Evolutionary conservation across 2,888 invertebrate species (phyloP).

Genomic region (Pherbina coryleti): DNA sequence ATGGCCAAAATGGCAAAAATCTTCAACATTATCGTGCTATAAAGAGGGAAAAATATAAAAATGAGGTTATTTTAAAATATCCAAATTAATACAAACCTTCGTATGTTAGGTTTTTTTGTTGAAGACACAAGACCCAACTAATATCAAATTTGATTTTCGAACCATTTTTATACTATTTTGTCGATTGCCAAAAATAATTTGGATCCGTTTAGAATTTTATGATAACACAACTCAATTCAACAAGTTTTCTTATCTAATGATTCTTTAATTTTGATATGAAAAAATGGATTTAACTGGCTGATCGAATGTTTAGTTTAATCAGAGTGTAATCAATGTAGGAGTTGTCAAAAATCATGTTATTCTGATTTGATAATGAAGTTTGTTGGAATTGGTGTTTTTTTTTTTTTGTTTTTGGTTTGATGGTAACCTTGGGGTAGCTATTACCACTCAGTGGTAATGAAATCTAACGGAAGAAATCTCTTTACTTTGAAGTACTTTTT

Average conservation of each 20-base stretch:
- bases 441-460: neutral
- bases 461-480: neutral
- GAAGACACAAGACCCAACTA: slow-evolving; percentile 9
- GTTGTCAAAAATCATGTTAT: neutral
- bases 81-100: neutral
- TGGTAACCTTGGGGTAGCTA: too few relatives aligned
- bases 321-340: too few relatives aligned
- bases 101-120: neutral
- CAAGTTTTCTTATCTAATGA: neutral
- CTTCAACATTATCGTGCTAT: slow-evolving; percentile 51
- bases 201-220: neutral
- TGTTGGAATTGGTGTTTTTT: neutral
- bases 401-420: neutral
- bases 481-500: too few relatives aligned
- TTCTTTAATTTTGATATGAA: neutral
- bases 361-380: neutral
- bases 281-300: neutral
- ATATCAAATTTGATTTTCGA: neutral
- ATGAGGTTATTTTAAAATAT: neutral
- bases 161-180: neutral
- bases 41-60: neutral
- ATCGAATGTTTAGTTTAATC: neutral
- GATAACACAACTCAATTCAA: neutral
- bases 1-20: slow-evolving; percentile 50
- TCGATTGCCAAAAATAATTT: neutral